Percentiles rank a stretch among this genome's conserved stretches.
Evolutionary conservation across 2,113 vertebrate species (phyloP).

Genomic region (Carassius gibelio): DNA sequence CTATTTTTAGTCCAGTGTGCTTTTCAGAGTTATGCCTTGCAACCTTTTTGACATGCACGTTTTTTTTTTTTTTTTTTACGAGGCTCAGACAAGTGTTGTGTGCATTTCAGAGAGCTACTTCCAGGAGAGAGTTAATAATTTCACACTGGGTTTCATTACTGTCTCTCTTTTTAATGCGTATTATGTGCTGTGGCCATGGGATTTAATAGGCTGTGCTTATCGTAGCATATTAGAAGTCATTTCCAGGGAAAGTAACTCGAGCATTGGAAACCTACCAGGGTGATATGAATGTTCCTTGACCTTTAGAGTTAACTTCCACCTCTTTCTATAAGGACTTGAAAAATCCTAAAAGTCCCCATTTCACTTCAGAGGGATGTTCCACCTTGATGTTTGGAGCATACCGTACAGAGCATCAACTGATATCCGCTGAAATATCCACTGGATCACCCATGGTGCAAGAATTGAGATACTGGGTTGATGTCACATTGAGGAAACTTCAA

Average conservation of each 20-base stretch:
- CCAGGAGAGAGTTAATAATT: slow-evolving; percentile 7
- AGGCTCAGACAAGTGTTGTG: neutral
- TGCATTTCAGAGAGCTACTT: slow-evolving; percentile 11
- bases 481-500: slow-evolving; percentile 1
- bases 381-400: slow-evolving; percentile 17
- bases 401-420: neutral
- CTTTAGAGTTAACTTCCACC: neutral
- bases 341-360: neutral
- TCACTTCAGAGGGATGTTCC: slow-evolving; percentile 1
- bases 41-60: neutral
- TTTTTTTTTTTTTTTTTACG: slow-evolving; percentile 13
- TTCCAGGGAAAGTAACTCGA: neutral
- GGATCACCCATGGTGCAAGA: slow-evolving; percentile 5
- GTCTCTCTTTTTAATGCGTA: neutral
- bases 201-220: slow-evolving; percentile 17
- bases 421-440: slow-evolving; percentile 34
- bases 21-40: neutral
- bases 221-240: neutral
- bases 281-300: neutral
- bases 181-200: neutral
- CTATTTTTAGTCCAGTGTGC: slow-evolving; percentile 5
- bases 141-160: neutral
- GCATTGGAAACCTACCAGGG: neutral
- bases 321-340: neutral
- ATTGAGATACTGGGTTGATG: neutral